Conservation (phyloP, 2,888 invertebrate species). For the Auanema sp. region DNA sequence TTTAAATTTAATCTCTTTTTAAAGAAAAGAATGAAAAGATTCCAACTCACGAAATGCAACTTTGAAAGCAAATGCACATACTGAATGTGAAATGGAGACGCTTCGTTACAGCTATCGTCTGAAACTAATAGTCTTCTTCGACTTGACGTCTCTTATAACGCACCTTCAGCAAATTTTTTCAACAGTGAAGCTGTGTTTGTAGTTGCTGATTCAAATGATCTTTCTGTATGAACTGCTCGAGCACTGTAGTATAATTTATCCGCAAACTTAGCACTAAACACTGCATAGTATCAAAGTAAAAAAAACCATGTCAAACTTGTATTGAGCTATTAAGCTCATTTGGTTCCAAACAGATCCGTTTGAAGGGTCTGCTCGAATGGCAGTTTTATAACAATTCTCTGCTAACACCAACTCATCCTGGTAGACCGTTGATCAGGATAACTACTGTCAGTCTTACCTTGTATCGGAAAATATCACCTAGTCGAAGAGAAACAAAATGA, state of each 20-base stretch:
- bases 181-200: constrained; percentile 29
- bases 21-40: not conserved
- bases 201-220: constrained; percentile 24
- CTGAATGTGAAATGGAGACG: too few species aligned
- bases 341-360: constrained; percentile 43
- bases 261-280: not conserved
- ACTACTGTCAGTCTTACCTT: constrained; percentile 23
- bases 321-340: constrained; percentile 21
- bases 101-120: not conserved
- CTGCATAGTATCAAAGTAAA: not conserved
- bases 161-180: constrained; percentile 32
- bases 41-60: not conserved
- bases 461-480: constrained; percentile 47
- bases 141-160: not conserved
- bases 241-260: constrained; percentile 29
- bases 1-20: not conserved
- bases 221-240: constrained; percentile 28
- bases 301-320: constrained; percentile 5
- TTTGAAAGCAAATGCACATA: not conserved
- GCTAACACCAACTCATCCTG: constrained; percentile 22
- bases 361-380: constrained; percentile 25
- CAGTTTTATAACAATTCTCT: constrained; percentile 26
- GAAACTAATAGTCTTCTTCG: not conserved
- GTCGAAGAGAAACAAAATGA: constrained; percentile 28
- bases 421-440: not conserved